These are phyloP conservation scores for Calidris pygmaea DNA, from an alignment of 2,113 vertebrate species.

Conservation along the genomic window DNA sequence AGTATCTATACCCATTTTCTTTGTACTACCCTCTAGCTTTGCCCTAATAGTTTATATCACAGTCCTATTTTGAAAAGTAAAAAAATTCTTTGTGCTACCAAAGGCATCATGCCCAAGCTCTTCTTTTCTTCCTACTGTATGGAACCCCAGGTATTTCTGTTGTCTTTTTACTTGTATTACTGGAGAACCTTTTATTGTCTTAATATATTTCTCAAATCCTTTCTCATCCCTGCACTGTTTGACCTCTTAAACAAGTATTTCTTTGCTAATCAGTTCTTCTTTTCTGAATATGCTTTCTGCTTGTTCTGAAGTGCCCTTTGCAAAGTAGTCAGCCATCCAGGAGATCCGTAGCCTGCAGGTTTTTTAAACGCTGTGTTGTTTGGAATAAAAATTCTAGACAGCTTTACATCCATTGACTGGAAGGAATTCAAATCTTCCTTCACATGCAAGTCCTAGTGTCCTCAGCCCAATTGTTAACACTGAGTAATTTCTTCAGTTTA, in stretches of 20 bases:
- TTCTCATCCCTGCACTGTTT: background rate
- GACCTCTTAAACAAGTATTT: background rate
- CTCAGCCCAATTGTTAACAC: background rate
- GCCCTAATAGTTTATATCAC: background rate
- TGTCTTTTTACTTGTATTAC: background rate
- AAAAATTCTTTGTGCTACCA: background rate
- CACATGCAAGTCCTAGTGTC: background rate
- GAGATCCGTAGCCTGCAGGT: background rate
- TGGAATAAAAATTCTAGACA: background rate
- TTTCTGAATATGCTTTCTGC: background rate
- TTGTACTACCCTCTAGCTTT: background rate
- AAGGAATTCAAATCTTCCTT: conserved; percentile 9
- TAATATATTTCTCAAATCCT: background rate
- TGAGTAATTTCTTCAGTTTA: background rate
- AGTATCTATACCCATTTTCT: background rate
- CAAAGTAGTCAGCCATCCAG: background rate
- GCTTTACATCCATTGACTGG: background rate
- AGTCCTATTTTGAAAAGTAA: background rate
- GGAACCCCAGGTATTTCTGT: background rate
- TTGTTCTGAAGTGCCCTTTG: background rate
- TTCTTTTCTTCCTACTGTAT: background rate
- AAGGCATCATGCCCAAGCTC: background rate
- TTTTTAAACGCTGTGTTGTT: background rate
- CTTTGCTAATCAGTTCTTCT: background rate
- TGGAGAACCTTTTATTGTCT: background rate